A percentile compares a stretch with the other conserved stretches of the same genome.
Evolutionary conservation across 2,113 vertebrate genomes (phyloP).

Genomic region (Cephalopholis sonnerati): DNA sequence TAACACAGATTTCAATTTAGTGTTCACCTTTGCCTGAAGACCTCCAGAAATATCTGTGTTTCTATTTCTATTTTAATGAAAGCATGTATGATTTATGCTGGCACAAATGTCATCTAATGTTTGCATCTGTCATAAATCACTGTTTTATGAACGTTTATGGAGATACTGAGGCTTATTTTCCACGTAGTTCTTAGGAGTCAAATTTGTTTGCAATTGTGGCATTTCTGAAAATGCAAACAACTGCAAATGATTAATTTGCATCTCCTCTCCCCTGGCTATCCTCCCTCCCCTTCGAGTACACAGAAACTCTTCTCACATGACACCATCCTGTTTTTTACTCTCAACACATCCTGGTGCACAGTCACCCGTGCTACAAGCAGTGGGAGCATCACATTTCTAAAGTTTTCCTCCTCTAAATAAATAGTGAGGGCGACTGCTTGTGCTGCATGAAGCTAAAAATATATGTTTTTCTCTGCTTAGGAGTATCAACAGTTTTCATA

Average conservation of each 20-base stretch:
- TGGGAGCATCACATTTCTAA: neutral
- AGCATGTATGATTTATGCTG: neutral
- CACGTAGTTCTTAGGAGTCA: slow-evolving; percentile 15
- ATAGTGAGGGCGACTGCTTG: neutral
- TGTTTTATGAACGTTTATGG: slow-evolving; percentile 8
- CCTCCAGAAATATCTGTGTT: neutral
- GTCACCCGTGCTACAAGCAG: neutral
- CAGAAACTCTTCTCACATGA: slow-evolving; percentile 73
- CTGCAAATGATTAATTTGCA: slow-evolving; percentile 83
- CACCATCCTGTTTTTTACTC: slow-evolving; percentile 70
- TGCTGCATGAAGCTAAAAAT: neutral
- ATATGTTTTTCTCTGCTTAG: neutral
- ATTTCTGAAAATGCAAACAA: slow-evolving; percentile 76
- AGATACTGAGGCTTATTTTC: slow-evolving; percentile 1
- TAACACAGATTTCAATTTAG: neutral
- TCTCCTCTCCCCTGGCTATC: slow-evolving; percentile 54
- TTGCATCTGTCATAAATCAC: slow-evolving; percentile 47
- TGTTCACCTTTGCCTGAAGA: neutral
- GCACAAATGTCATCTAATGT: neutral
- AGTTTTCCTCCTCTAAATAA: slow-evolving; percentile 12
- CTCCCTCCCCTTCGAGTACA: slow-evolving; percentile 53
- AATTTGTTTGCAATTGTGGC: slow-evolving; percentile 56
- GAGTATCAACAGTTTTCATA: neutral
- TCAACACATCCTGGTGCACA: slow-evolving; percentile 70
- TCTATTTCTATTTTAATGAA: neutral